Base-by-base conservation (phyloP, 1,140 invertebrate genomes). In the Micrasema longulum region DNA sequence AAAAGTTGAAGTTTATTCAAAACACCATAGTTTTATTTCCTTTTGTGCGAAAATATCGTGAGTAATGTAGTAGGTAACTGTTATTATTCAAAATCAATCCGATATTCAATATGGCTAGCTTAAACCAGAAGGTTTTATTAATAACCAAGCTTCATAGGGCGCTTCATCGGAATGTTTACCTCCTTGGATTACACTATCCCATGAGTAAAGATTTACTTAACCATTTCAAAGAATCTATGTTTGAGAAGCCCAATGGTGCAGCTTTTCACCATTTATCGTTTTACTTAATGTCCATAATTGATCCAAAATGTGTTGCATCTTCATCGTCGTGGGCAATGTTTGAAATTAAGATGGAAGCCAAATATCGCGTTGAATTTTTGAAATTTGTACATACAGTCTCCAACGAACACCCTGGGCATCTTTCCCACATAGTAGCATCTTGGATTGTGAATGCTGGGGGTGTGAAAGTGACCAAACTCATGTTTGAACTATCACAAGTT, bases 231-330 rank as follows among this genome's bases (percentile, higher is more conserved):
- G 60, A 72, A 47, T 55, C 50, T 0, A 75, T 75, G 60, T 69
- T 75, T 50, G 71, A 69, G 48, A 72, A 55, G 6, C 71, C 74
- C 11, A 75, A 75, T 38, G 48, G 66, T 1, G 36, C 69, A 22
- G 74, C 66, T 31, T 75, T 75, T 45, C 52, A 69, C 35, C 74
- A 75, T 22, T 22, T 75, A 22, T 71, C 74, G 1, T 70, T 50
- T 67, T 75, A 75, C 63, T 70, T 75, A 16, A 75, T 72, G 52
- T 66, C 60, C n/a, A 62, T 75, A 48, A 70, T 72, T 45, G 74
- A 75, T 35, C 35, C 23, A 10, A 66, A 69, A 38, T 72, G 35
- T 35, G 31, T 69, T 5, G 53, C 36, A 1, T 31, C 64, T 12
- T 52, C 67, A 26, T 50, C 71, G 11, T 60, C 35, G 5, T 75